Evolutionary conservation across 2,888 invertebrate genomes (phyloP).

Genomic region (Camptogramma bilineatum): DNA sequence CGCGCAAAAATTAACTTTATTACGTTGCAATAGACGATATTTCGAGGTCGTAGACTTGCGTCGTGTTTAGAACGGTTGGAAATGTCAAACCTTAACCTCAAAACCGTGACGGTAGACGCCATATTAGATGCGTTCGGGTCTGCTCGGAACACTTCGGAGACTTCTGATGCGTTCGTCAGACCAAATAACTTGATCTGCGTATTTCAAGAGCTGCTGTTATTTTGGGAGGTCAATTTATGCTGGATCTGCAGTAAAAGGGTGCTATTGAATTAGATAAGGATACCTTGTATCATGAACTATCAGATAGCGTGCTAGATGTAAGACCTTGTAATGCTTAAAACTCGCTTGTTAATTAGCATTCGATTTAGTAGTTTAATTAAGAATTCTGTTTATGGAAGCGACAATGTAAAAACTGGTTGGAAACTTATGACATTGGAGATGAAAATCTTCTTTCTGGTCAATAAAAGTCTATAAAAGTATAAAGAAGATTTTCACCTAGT

Average conservation of each 20-base stretch:
- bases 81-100: constrained; percentile 85
- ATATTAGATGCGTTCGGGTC: constrained; percentile 71
- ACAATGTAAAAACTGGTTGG: constrained; percentile 6
- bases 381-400: constrained; percentile 23
- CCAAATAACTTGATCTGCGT: constrained; percentile 59
- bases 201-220: constrained; percentile 26
- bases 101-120: constrained; percentile 79
- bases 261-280: constrained; percentile 72
- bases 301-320: constrained; percentile 57
- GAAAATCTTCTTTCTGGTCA: not conserved
- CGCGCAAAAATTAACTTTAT: constrained; percentile 57
- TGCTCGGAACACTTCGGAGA: constrained; percentile 64
- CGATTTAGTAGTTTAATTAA: constrained; percentile 31
- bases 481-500: too few relatives aligned
- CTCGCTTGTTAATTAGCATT: constrained; percentile 45
- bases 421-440: not conserved
- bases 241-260: constrained; percentile 61
- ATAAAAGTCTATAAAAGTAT: too few relatives aligned
- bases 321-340: constrained; percentile 53
- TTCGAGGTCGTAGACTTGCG: constrained; percentile 40
- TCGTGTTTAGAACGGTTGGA: constrained; percentile 71
- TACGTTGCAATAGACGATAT: constrained; percentile 44
- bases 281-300: constrained; percentile 71
- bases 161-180: constrained; percentile 49
- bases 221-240: constrained; percentile 52